Evolutionary conservation across 1,140 invertebrate species (phyloP).

Genomic region (Pristionchus pacificus): DNA sequence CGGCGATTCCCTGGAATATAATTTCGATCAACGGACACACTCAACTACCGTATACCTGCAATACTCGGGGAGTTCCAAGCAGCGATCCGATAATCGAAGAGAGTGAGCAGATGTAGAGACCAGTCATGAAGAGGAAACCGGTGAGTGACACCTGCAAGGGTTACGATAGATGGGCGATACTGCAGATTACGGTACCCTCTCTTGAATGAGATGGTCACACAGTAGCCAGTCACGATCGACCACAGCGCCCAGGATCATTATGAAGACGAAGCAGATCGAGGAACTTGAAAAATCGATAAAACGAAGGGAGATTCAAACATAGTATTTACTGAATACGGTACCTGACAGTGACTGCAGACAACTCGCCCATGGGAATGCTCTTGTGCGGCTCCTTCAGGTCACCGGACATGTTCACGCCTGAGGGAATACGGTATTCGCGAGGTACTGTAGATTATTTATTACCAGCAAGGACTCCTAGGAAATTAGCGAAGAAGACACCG

Average conservation of each 20-base stretch:
- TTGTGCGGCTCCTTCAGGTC: conserved; percentile 82
- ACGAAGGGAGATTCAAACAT: neutral
- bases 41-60: neutral
- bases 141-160: conserved; percentile 60
- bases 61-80: conserved; percentile 85
- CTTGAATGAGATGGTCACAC: conserved; percentile 81
- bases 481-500: conserved; percentile 88
- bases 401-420: conserved; percentile 87
- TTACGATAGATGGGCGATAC: neutral
- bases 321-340: conserved; percentile 59
- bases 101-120: conserved; percentile 88
- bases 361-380: conserved; percentile 87
- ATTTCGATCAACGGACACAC: neutral
- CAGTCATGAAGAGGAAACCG: conserved; percentile 76
- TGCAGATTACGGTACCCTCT: conserved; percentile 50
- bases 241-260: conserved; percentile 80
- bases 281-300: conserved; percentile 67
- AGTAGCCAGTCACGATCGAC: conserved; percentile 72
- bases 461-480: conserved; percentile 86
- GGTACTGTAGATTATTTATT: conserved; percentile 50
- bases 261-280: conserved; percentile 82
- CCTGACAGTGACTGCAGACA: conserved; percentile 81
- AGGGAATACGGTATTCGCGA: conserved; percentile 9
- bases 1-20: conserved; percentile 85
- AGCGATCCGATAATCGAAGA: conserved; percentile 87